A percentile compares a stretch with the other conserved stretches of the same genome.
Conservation (phyloP, 1,140 invertebrate genomes). For the Atta colombica region DNA sequence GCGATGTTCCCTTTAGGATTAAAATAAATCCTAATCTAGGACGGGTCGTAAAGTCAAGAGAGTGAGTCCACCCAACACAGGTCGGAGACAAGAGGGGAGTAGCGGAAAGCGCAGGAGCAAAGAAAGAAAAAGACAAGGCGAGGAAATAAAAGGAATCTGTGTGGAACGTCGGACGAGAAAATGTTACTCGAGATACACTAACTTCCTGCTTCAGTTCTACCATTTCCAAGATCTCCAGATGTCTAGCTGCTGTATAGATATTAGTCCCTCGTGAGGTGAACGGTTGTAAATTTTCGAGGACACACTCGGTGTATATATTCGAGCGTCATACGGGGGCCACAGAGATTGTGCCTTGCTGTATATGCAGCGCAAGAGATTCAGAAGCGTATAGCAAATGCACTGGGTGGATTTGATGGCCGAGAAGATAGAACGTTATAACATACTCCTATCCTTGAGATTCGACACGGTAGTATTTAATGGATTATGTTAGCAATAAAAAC, state of each 20-base stretch:
- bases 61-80: conserved; percentile 36
- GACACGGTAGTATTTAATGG: conserved; percentile 26
- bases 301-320: conserved; percentile 53
- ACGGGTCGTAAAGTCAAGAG: conserved; percentile 77
- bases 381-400: conserved; percentile 45
- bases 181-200: conserved; percentile 56
- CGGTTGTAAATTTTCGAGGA: conserved; percentile 61
- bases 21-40: conserved; percentile 81
- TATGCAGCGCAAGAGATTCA: conserved; percentile 22
- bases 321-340: conserved; percentile 38
- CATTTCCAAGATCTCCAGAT: conserved; percentile 60
- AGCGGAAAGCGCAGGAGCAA: not conserved
- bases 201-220: conserved; percentile 40
- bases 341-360: conserved; percentile 28
- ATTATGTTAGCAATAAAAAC: conserved; percentile 28
- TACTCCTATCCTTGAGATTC: not conserved
- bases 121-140: conserved; percentile 22
- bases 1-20: conserved; percentile 75
- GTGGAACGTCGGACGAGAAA: conserved; percentile 53
- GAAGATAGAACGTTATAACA: conserved; percentile 48
- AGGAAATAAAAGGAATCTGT: conserved; percentile 67
- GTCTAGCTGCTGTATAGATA: conserved; percentile 64
- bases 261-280: conserved; percentile 66
- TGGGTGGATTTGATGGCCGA: conserved; percentile 44
- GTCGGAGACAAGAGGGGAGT: conserved; percentile 1